Conservation (phyloP, 2,888 invertebrate genomes). For the Hyposoter dolosus region DNA sequence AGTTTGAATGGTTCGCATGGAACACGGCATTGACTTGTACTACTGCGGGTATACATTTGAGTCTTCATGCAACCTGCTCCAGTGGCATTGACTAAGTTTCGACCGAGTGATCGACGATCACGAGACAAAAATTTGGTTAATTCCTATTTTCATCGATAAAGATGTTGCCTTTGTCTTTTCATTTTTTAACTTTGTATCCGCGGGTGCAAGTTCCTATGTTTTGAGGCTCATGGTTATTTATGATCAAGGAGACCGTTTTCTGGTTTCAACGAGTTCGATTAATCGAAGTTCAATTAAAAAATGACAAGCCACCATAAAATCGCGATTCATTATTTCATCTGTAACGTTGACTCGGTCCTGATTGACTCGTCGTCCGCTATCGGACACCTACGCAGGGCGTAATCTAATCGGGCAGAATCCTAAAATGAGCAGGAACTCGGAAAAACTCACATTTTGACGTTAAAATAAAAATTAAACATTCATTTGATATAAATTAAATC, state of each 20-base stretch:
- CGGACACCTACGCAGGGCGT: too few species aligned
- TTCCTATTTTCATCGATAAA: conserved; percentile 59
- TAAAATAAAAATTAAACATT: not conserved
- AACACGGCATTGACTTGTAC: conserved; percentile 39
- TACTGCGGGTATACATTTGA: conserved; percentile 6
- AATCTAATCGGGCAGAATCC: too few species aligned
- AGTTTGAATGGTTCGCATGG: conserved; percentile 51
- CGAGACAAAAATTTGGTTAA: conserved; percentile 43
- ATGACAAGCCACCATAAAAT: not conserved
- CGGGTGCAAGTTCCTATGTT: not conserved
- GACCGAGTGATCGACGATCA: conserved; percentile 59
- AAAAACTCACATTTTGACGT: not conserved
- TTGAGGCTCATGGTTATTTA: not conserved
- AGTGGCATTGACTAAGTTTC: conserved; percentile 53
- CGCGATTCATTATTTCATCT: not conserved
- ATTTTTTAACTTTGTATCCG: conserved; percentile 2
- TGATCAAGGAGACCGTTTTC: not conserved
- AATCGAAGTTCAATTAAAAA: not conserved
- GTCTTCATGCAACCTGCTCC: conserved; percentile 16
- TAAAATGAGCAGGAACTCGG: too few species aligned
- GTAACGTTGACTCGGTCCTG: too few species aligned
- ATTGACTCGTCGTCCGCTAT: too few species aligned
- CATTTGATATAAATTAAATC: not conserved
- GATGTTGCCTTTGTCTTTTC: conserved; percentile 1
- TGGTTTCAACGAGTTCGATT: not conserved